Evolutionary conservation across 2,888 invertebrate species (phyloP), one percentile per base, ranked within the genome.

Genomic region (Scrobipalpa atriplicella): DNA sequence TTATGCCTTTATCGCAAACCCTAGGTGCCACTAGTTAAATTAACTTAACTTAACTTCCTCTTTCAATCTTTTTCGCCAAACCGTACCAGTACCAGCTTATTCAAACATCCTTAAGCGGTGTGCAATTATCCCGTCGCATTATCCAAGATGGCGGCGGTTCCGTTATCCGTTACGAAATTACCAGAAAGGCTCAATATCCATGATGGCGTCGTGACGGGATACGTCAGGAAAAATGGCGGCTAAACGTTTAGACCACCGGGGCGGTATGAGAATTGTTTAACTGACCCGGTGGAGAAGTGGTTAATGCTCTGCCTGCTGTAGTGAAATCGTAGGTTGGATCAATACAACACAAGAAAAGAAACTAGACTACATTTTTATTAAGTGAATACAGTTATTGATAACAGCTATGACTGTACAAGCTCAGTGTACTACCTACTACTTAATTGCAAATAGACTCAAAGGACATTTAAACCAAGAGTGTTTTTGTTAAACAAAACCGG

Each of bases 91-190:
- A n/a, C 47, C 5, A 47, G 10, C 21, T 56, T 21, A 56, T 56
- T 56, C 54, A 56, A 56, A 21, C 11, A 21, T 56, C 54, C 21
- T 21, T 56, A 13, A 56, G 11, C 54, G 10, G 6, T 56, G 29
- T 56, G 54, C 54, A 56, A 56, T 56, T 56, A 56, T 29, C 54
- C 54, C 29, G 21, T 56, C 54, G 21, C 21, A 11, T 21, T 21
- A 21, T 21, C 54, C 11, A 56, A 21, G 54, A 56, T 21, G 54
- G 54, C 21, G 29, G 21, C 10, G 21, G 54, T 56, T 11, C 54
- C 54, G 54, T 56, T 56, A 56, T 11, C 54, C 54, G 54, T 56
- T 56, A 56, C 54, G 13, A 56, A 56, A 56, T 56, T 56, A 56
- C 54, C 29, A 29, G 54, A 56, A 47, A 21, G 54, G 29, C 29